A percentile compares a stretch with the other conserved stretches of the same genome.
These are phyloP conservation scores for Caenorhabditis briggsae DNA, from an alignment of 1,140 invertebrate species.

Conservation along the genomic window DNA sequence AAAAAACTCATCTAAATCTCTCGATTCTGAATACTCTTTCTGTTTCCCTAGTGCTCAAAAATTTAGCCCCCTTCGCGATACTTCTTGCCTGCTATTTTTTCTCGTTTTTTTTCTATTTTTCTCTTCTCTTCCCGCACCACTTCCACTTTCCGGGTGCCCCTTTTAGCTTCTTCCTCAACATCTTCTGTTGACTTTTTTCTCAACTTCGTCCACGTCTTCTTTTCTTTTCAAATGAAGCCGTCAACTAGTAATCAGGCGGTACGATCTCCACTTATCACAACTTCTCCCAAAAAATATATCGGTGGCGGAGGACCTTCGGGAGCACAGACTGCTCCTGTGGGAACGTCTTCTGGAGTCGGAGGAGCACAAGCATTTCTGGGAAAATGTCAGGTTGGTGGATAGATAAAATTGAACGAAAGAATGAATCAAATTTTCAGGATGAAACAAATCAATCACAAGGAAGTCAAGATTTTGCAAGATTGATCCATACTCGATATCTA, in stretches of 20 bases:
- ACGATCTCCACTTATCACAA: constrained; percentile 51
- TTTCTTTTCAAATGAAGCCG: constrained; percentile 33
- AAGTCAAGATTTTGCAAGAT: constrained; percentile 12
- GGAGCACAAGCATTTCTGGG: constrained; percentile 3
- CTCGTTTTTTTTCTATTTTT: constrained; percentile 41
- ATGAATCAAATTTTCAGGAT: not conserved
- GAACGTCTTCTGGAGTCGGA: not conserved
- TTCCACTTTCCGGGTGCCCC: constrained; percentile 4
- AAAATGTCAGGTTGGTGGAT: constrained; percentile 8
- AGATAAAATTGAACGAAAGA: not conserved
- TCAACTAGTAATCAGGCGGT: constrained; percentile 42
- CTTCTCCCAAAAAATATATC: constrained; percentile 2
- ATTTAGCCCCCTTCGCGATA: constrained; percentile 41
- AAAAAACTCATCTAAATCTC: constrained; percentile 26
- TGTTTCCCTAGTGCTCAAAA: constrained; percentile 7
- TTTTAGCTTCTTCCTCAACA: constrained; percentile 34
- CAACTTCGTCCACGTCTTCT: constrained; percentile 35
- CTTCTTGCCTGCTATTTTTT: constrained; percentile 45
- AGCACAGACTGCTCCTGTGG: constrained; percentile 14
- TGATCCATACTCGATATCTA: constrained; percentile 13
- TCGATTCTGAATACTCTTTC: constrained; percentile 7
- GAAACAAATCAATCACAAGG: constrained; percentile 27
- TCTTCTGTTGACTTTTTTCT: no score
- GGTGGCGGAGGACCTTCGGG: constrained; percentile 16
- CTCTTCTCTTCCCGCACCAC: not conserved